Evolutionary conservation across 2,888 invertebrate species (phyloP), one percentile per base, ranked within the genome.

Genomic region (Parascotia fuliginaria): DNA sequence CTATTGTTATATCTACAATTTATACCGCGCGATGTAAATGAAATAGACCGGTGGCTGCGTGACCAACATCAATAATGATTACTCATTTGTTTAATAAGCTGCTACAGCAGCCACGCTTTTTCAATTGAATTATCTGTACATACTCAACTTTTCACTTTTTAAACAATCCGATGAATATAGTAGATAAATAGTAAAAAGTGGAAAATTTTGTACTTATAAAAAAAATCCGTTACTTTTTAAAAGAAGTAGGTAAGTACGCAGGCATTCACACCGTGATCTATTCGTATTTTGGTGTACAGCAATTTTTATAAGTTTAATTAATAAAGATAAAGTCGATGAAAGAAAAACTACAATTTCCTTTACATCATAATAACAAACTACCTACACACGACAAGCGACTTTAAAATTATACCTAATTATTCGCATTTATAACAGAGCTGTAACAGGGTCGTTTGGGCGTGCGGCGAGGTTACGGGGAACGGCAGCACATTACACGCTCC

Each of bases 371-470:
- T 75, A 64, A 67, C 75, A 73, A 75, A 74, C 74, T 59, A 54
- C 74, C 72, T 75, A 75, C 75, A 72, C 63, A 69, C 57, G 71
- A 74, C 70, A 77, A 75, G 71, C 75, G 65, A 63, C 75, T 73
- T 74, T 75, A 79, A 78, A 69, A 73, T 76, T 75, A 73, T 75
- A 70, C 48, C 58, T 63, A 76, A 77, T 81, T 73, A 79, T 77
- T 77, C 67, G 69, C 70, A 75, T 73, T 73, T 78, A 81, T 75
- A 76, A 79, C 71, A 70, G 58, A 65, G 74, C 67, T 61, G 65
- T 52, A 44, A 63, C 66, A 60, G 72, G 71, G 66, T 70, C 71
- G 63, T 48, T 64, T 46, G 46, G 68, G 63, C 68, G 70, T 63
- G 60, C 70, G 68, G 70, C 61, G 74, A 66, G 79, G 74, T 73